These are phyloP conservation scores for Anas platyrhynchos DNA, from an alignment of 2,113 vertebrate species.

Conservation along the genomic window DNA sequence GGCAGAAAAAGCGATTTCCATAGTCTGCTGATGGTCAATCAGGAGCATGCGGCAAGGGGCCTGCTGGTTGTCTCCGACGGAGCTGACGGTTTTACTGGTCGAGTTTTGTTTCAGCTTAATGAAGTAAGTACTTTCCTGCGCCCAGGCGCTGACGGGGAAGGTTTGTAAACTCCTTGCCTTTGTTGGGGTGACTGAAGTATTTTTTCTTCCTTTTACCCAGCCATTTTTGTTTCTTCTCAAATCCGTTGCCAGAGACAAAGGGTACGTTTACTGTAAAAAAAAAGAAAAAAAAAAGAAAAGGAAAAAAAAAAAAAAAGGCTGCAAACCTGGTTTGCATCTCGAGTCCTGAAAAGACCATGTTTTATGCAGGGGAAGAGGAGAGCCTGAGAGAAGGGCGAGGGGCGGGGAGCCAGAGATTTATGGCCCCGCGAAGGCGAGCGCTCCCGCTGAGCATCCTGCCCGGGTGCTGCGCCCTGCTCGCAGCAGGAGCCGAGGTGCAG, in stretches of 20 bases:
- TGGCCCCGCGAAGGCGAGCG: conserved; percentile 46
- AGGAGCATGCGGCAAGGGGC: conserved; percentile 49
- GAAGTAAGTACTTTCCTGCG: conserved; percentile 48
- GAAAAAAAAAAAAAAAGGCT: background rate
- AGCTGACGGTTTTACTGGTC: conserved; percentile 54
- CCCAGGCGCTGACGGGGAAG: conserved; percentile 18
- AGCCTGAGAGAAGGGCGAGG: conserved; percentile 55
- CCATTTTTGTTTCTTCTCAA: conserved; percentile 57
- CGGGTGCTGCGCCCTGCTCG: background rate
- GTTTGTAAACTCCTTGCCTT: conserved; percentile 66
- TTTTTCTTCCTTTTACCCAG: conserved; percentile 58
- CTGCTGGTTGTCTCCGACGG: conserved; percentile 29
- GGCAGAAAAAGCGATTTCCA: conserved; percentile 64
- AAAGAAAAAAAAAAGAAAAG: background rate
- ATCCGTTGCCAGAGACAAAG: conserved; percentile 35
- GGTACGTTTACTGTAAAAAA: conserved; percentile 42
- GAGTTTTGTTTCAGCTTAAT: conserved; percentile 67
- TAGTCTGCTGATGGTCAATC: conserved; percentile 62
- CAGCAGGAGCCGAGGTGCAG: background rate
- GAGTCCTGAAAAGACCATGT: conserved; percentile 59
- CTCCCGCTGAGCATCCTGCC: conserved; percentile 44
- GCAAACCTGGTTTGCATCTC: conserved; percentile 67
- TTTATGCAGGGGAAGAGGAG: conserved; percentile 46
- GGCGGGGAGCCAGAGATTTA: conserved; percentile 64
- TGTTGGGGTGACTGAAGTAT: conserved; percentile 63